Conservation (phyloP, 2,797 vertebrate genomes). For the Chromis chromis region DNA sequence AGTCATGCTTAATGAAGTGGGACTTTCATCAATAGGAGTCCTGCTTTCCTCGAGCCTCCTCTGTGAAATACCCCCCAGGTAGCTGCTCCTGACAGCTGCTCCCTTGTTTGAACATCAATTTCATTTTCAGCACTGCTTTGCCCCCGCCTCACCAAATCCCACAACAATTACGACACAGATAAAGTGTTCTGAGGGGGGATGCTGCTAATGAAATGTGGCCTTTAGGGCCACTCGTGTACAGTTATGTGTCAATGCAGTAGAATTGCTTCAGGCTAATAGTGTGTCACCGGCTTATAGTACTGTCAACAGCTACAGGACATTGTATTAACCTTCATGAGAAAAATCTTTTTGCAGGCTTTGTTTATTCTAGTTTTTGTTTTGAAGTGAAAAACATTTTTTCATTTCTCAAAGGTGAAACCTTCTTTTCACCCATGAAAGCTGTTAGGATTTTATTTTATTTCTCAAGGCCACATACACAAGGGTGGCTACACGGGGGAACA, state of each 20-base stretch:
- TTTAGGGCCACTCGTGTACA: conserved; percentile 56
- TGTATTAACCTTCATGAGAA: conserved; percentile 19
- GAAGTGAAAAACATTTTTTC: conserved; percentile 13
- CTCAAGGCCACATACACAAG: conserved; percentile 15
- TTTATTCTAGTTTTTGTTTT: conserved; percentile 4
- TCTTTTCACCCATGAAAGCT: conserved; percentile 6
- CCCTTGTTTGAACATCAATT: conserved; percentile 78
- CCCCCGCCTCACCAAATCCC: conserved; percentile 70
- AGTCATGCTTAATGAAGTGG: conserved; percentile 52
- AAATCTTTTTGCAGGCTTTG: not conserved
- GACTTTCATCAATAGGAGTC: conserved; percentile 49
- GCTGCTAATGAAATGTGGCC: conserved; percentile 74
- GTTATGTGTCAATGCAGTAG: conserved; percentile 51
- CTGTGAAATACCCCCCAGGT: conserved; percentile 51
- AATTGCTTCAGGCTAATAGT: conserved; percentile 54
- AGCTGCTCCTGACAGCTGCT: conserved; percentile 75
- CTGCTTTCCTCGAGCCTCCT: conserved; percentile 19
- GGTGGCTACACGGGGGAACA: not conserved
- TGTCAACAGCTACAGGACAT: conserved; percentile 28
- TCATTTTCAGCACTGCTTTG: conserved; percentile 73
- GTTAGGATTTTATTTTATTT: conserved; percentile 1
- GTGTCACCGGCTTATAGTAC: conserved; percentile 32
- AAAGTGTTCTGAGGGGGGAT: conserved; percentile 60
- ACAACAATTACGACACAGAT: conserved; percentile 74
- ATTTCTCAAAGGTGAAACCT: conserved; percentile 4